Percentiles rank a stretch among this genome's conserved stretches.
Conservation (phyloP, 2,888 invertebrate species). For the Allolobophora icterica region DNA sequence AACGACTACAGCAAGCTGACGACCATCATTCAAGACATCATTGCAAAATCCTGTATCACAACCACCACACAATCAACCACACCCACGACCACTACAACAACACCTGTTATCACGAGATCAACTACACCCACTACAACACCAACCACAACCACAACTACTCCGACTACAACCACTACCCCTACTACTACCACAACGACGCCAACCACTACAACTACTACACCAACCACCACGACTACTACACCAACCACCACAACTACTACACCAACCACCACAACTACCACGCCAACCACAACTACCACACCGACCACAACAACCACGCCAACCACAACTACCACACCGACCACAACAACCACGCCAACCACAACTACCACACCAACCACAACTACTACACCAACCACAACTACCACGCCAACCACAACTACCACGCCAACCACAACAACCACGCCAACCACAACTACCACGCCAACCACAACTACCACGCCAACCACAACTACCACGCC, state of each 20-base stretch:
- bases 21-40: conserved; percentile 34
- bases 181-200: conserved; percentile 44
- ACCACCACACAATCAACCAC: conserved; percentile 33
- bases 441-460: conserved; percentile 26
- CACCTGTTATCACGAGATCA: conserved; percentile 39
- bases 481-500: not conserved
- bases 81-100: conserved; percentile 37
- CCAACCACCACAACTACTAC: conserved; percentile 44
- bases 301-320: conserved; percentile 37
- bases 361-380: conserved; percentile 14
- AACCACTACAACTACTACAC: conserved; percentile 40
- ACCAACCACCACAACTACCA: conserved; percentile 41
- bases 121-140: conserved; percentile 38
- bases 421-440: conserved; percentile 19
- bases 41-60: conserved; percentile 36
- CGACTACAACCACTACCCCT: conserved; percentile 43
- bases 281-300: conserved; percentile 40
- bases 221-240: conserved; percentile 44
- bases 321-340: conserved; percentile 31
- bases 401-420: conserved; percentile 19
- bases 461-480: not conserved
- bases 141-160: conserved; percentile 39
- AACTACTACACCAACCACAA: conserved; percentile 40
- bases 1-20: conserved; percentile 39
- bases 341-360: conserved; percentile 37